These are phyloP conservation scores for Amblyornis subalaris DNA, from an alignment of 2,113 vertebrate species.

Conservation along the genomic window DNA sequence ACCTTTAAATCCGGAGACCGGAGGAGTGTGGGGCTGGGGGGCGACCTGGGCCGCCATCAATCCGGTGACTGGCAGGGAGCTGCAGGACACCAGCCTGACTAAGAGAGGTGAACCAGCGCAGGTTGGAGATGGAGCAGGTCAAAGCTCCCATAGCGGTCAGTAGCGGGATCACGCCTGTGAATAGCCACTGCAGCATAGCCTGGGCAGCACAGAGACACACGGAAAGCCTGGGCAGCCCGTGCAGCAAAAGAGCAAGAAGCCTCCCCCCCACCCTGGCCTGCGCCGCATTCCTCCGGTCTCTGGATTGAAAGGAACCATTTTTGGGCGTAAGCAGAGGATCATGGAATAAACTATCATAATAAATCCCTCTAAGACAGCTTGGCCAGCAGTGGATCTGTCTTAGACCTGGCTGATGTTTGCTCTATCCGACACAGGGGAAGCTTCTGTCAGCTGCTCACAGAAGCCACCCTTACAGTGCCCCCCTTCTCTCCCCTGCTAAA, in stretches of 20 bases:
- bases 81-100: not conserved
- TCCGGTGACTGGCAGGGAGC: conserved; percentile 46
- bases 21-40: no score
- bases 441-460: not conserved
- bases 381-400: not conserved
- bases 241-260: no score
- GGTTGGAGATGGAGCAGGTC: conserved; percentile 76
- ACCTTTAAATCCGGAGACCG: no score
- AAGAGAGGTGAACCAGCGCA: conserved; percentile 71
- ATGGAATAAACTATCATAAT: no score
- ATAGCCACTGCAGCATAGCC: conserved; percentile 77
- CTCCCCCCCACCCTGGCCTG: no score
- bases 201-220: conserved; percentile 76
- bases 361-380: no score
- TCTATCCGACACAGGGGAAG: not conserved
- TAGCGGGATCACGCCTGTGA: conserved; percentile 74
- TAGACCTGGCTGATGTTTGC: not conserved
- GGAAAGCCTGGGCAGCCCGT: not conserved
- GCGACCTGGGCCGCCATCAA: conserved; percentile 30
- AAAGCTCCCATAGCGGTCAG: conserved; percentile 78
- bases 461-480: fast-evolving
- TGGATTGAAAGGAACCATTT: no score
- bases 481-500: not conserved
- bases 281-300: no score
- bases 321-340: no score